phyloP scores from a whole-genome alignment of 2,797 vertebrate genomes.

The Macropodus opercularis region DNA sequence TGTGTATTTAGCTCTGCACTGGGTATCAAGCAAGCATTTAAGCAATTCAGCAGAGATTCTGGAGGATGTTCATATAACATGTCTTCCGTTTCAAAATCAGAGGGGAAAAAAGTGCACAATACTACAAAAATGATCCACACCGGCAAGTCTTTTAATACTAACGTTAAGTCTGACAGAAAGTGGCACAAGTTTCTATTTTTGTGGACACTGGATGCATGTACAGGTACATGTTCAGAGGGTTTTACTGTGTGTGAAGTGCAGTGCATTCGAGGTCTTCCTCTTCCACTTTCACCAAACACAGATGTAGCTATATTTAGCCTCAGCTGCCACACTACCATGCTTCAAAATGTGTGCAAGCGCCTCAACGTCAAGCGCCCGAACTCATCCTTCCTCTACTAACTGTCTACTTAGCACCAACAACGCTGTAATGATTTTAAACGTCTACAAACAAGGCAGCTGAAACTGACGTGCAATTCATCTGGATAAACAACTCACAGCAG shows the following conservation, averaged over 20 bases:
- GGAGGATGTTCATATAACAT: no score
- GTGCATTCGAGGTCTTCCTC: slow-evolving; percentile 43
- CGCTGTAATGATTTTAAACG: neutral
- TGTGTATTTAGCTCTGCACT: neutral
- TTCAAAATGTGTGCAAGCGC: slow-evolving; percentile 20
- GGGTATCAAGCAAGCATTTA: neutral
- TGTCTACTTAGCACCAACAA: neutral
- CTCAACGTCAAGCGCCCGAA: slow-evolving; percentile 22
- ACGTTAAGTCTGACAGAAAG: neutral
- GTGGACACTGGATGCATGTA: neutral
- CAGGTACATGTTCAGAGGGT: slow-evolving; percentile 2
- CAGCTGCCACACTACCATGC: slow-evolving; percentile 67
- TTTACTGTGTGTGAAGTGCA: slow-evolving; percentile 5
- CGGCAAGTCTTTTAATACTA: no score
- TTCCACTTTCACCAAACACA: slow-evolving; percentile 69
- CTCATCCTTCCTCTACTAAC: slow-evolving; percentile 30
- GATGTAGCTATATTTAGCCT: slow-evolving; percentile 70
- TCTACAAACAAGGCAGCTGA: no score
- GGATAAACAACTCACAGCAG: no score
- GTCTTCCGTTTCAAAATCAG: no score
- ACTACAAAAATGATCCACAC: neutral
- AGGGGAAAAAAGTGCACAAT: no score
- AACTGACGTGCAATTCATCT: no score
- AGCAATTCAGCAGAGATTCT: no score
- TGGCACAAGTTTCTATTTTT: neutral